Base-by-base conservation (phyloP, 2,113 vertebrate species). In the Catharus fuscescens region DNA sequence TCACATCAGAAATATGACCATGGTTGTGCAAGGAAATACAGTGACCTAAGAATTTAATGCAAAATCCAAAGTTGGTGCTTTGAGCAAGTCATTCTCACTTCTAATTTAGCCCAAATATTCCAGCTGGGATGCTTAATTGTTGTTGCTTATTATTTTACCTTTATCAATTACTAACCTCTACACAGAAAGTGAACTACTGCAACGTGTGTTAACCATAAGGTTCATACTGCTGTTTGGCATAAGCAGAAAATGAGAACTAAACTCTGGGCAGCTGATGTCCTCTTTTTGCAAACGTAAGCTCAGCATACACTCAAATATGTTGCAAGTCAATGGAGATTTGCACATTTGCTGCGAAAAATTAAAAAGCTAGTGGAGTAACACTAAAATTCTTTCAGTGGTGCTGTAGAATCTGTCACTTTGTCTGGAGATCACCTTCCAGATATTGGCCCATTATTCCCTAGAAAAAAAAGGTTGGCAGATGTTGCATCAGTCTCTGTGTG, bases 241-340 rank as follows among this genome's bases (percentile, higher is more conserved):
- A 57, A 92, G 57, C 10, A 71, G 45, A 59, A 83, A 34, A 84
- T 53, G 36, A 73, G 71, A 92, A 88, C 36, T 80, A 77, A 82
- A 73, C 34, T 50, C 76, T 23, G 38, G 67, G 79, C 72, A 95
- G 82, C 74, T 86, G 54, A 42, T 81, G 34, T 92, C 67, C 76
- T 90, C 82, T 73, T 92, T 89, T 69, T 57, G 47, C 93, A 85
- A 86, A 48, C 26, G 26, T 70, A 92, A 92, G 20, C 57, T 86
- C 59, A 50, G 40, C 60, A 45, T 60, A 53, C 47, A 92, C 65
- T 42, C 53, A 80, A 42, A 85, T 62, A 60, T 14, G 57, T 64
- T 82, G 59, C 45, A n/a, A 77, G 36, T 72, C 31, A 71, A 67
- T 54, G 47, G 26, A 59, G 31, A 71, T 69, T 87, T 89, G 62